Base-by-base conservation (phyloP, 2,113 vertebrate genomes). In the Hyaena hyaena region DNA sequence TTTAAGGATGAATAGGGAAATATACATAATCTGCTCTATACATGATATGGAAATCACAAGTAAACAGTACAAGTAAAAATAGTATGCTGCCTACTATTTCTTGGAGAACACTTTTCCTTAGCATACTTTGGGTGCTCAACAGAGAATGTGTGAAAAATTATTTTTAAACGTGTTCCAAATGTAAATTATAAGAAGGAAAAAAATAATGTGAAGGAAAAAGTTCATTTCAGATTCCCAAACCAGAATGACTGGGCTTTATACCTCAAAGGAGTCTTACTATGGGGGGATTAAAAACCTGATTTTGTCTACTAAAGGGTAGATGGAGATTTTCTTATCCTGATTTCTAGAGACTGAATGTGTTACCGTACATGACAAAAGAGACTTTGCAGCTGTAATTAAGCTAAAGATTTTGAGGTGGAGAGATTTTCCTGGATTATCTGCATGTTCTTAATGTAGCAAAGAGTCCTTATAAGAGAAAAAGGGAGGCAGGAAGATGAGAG, bases 61-160 rank as follows among this genome's bases (percentile, higher is more conserved):
- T 53, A 79, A 90, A 91, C 19, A 81, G 53, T 45, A 50, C 7
- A 69, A 86, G 63, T 69, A 86, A 86, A 69, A 86, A 58, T 82
- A 66, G 31, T 89, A 55, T 61, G 26, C 53, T 43, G 58, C 79
- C 84, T 95, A 80, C 86, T 93, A 28, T 86, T 96, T 97, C 93
- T 86, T 97, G 88, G 93, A 95, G 95, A 97, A 88, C 68, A 50
- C 31, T 80, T 81, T 80, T 55, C 63, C 66, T 58, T 48, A 43
- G 53, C 79, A 71, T 86, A 93, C 15, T 92, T 76, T 53, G 73
- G 53, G 39, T 88, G 79, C 43, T 92, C 95, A 92, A 65, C 3
- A 35, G 79, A 84, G 6, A 31, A 94, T 11, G 92, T 85, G 17
- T 48, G 66, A 97, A 90, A 97, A 66, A 90, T 76, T 77, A 88